Conservation (phyloP, 2,888 invertebrate species). For the Herminia tarsipennalis region DNA sequence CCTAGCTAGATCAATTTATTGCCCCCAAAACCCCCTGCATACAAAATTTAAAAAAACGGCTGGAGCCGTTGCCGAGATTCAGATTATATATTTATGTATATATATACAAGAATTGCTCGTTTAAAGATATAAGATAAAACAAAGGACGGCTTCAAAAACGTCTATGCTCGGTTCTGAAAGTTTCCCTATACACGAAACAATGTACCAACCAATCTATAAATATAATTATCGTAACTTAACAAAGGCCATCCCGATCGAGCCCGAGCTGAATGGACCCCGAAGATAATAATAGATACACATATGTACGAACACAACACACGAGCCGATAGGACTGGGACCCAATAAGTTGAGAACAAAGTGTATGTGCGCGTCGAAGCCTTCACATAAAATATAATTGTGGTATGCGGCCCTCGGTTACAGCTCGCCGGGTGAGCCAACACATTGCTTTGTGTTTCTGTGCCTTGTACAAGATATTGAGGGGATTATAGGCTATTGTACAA, state of each 20-base stretch:
- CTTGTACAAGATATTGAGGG: background rate
- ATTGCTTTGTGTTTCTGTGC: background rate
- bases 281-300: background rate
- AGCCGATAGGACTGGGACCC: background rate
- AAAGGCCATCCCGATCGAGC: background rate
- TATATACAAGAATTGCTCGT: too few relatives aligned
- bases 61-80: too few relatives aligned
- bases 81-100: too few relatives aligned
- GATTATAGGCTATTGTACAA: too few relatives aligned
- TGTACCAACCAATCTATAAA: background rate
- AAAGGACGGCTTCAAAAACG: too few relatives aligned
- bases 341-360: slow-evolving; percentile 6
- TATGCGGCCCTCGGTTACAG: background rate
- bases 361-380: background rate
- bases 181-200: background rate
- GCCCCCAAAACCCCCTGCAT: too few relatives aligned
- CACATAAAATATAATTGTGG: slow-evolving; percentile 5
- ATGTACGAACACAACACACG: background rate
- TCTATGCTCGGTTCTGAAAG: too few relatives aligned
- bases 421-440: too few relatives aligned
- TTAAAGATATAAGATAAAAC: too few relatives aligned
- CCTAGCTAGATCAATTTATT: too few relatives aligned
- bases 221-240: slow-evolving; percentile 1
- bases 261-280: background rate
- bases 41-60: too few relatives aligned